Conservation (phyloP, 2,888 invertebrate species). For the Suillia variegata region DNA sequence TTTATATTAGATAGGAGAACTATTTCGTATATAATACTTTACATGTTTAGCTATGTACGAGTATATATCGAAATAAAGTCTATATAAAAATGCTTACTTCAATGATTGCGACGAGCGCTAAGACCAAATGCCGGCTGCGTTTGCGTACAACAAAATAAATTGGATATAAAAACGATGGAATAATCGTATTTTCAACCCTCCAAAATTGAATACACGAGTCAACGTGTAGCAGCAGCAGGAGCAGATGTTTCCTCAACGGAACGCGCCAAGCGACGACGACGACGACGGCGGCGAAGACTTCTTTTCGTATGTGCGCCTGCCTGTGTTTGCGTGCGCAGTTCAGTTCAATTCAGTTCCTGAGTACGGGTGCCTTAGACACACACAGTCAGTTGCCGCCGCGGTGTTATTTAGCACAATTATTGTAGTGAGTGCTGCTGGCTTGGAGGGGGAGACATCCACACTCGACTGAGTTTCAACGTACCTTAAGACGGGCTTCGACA, state of each 20-base stretch:
- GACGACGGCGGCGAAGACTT: no score
- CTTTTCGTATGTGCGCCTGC: constrained; percentile 14
- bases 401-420: constrained; percentile 36
- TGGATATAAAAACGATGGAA: constrained; percentile 1
- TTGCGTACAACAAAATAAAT: constrained; percentile 28
- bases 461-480: constrained; percentile 35
- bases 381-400: not conserved
- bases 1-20: not conserved
- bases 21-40: not conserved
- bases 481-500: constrained; percentile 34
- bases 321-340: constrained; percentile 6
- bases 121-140: constrained; percentile 39
- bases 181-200: constrained; percentile 54
- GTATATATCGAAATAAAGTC: constrained; percentile 41
- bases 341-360: not conserved
- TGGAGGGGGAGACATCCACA: constrained; percentile 32
- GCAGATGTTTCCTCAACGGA: constrained; percentile 57
- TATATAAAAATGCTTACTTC: constrained; percentile 37
- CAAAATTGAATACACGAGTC: constrained; percentile 29
- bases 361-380: constrained; percentile 18
- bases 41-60: constrained; percentile 24
- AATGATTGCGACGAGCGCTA: constrained; percentile 13
- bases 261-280: constrained; percentile 53
- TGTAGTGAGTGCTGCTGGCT: constrained; percentile 18
- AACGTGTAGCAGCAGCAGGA: constrained; percentile 35